Conservation (phyloP, 2,797 vertebrate genomes). For the Petrocephalus sullivani region DNA sequence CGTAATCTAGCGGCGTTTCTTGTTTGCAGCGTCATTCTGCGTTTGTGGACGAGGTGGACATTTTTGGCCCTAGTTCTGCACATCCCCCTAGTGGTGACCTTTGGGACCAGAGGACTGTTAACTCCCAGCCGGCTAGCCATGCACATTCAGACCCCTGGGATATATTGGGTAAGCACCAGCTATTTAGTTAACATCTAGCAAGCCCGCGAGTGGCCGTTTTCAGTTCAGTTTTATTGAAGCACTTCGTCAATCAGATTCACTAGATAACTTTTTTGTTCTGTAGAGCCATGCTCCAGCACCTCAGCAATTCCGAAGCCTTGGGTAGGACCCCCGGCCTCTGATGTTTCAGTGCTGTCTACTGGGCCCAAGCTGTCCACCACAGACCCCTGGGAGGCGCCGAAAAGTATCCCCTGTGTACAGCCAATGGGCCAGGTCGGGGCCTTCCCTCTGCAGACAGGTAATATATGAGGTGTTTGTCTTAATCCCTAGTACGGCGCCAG, state of each 20-base stretch:
- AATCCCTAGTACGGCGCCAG: not conserved
- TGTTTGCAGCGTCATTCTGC: conserved; percentile 66
- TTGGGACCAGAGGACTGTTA: conserved; percentile 59
- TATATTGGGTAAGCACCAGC: conserved; percentile 52
- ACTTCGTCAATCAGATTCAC: no score
- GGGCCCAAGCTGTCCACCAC: conserved; percentile 42
- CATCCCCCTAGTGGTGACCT: conserved; percentile 57
- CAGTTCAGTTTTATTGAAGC: not conserved
- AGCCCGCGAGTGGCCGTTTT: not conserved
- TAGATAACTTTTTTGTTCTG: conserved; percentile 28
- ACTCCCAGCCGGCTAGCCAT: conserved; percentile 37
- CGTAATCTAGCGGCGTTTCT: conserved; percentile 3
- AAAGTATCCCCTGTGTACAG: conserved; percentile 33
- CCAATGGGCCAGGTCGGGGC: conserved; percentile 41
- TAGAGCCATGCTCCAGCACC: conserved; percentile 37
- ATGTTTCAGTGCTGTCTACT: conserved; percentile 57
- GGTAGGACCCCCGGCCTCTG: conserved; percentile 53
- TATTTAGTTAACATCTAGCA: not conserved
- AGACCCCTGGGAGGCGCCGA: conserved; percentile 55
- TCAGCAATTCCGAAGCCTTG: conserved; percentile 49
- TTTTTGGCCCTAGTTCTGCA: conserved; percentile 72
- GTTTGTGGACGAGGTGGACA: conserved; percentile 85
- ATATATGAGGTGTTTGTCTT: not conserved
- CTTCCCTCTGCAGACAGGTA: conserved; percentile 49
- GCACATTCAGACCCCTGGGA: conserved; percentile 60